Conservation (phyloP, 92 coral and sea anemone genomes). For the Palythoa grandis region DNA sequence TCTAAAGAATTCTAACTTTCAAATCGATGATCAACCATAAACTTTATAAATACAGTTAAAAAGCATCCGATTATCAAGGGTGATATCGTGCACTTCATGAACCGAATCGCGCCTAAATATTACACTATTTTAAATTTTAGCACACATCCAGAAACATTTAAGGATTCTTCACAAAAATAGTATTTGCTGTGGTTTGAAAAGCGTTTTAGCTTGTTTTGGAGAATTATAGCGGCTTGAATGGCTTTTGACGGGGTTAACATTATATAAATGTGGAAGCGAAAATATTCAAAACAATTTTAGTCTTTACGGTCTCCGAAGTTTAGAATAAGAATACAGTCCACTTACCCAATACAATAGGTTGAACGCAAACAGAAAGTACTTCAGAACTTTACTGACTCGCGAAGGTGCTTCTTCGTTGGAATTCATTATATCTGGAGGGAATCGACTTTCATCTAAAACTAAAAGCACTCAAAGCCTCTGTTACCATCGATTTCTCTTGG, state of each 20-base stretch:
- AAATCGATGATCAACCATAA: background rate
- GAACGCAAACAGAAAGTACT: conserved; percentile 82
- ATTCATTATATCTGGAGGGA: conserved; percentile 9
- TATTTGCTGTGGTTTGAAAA: background rate
- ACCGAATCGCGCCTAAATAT: background rate
- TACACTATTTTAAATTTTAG: background rate
- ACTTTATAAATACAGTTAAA: background rate
- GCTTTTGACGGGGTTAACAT: background rate
- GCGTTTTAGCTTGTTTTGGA: background rate
- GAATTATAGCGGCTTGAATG: background rate
- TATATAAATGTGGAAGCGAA: background rate
- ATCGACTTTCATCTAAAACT: no score
- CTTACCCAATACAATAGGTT: conserved; percentile 98
- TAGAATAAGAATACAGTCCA: background rate
- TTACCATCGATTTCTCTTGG: no score
- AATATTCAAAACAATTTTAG: background rate
- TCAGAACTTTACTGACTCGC: conserved; percentile 73
- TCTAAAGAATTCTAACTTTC: background rate
- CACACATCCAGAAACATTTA: background rate
- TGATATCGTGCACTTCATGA: background rate
- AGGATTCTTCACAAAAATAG: background rate
- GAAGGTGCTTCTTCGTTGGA: conserved; percentile 18
- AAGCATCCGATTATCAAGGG: background rate
- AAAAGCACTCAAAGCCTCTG: no score
- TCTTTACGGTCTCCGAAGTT: background rate